Evolutionary conservation across 1,140 invertebrate genomes (phyloP), one percentile per base, ranked within the genome.

Genomic region (Drosophila malerkotliana): DNA sequence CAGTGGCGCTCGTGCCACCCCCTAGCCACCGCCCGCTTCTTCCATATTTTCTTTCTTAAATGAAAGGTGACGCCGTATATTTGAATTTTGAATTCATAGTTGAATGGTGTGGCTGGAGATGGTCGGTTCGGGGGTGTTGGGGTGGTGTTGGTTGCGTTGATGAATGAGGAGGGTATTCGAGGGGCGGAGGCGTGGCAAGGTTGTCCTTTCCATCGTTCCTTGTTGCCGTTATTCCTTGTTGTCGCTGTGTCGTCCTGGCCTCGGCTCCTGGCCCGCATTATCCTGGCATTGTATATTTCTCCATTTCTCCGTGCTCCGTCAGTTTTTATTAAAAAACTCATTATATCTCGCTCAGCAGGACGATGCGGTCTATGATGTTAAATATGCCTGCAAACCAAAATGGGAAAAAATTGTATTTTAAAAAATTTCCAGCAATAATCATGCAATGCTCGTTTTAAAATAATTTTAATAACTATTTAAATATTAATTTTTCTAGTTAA

Each of bases 261-360:
- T 21, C 21, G 21, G 21, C 21, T 57, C 39, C 41, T 34, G 26
- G 52, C 49, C 26, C 26, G 26, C 26, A 7, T 28, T 28, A 28
- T 28, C 60, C 47, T 21, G 68, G 41, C 57, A 74, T 79, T 79
- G 26, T 28, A 79, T 79, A 59, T 59, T 37, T 44, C 66, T 56
- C 53, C 54, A 51, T 26, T 24, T 10, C 9, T 12, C 62, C 37
- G 56, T 63, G 45, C 45, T 52, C 54, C 75, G 73, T 72, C 64
- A 60, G 63, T 75, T 79, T 80, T 71, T 79, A 79, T 79, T 80
- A 79, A 79, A 80, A 79, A 79, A 76, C 67, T 79, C 77, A 79
- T 79, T 80, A 79, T 71, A 63, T 74, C 77, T 67, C 78, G 63
- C 72, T 53, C 55, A 58, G 63, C 58, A 57, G 51, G 54, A 72